Base-by-base conservation (phyloP, 2,113 vertebrate species). In the Neolamprologus brichardi region DNA sequence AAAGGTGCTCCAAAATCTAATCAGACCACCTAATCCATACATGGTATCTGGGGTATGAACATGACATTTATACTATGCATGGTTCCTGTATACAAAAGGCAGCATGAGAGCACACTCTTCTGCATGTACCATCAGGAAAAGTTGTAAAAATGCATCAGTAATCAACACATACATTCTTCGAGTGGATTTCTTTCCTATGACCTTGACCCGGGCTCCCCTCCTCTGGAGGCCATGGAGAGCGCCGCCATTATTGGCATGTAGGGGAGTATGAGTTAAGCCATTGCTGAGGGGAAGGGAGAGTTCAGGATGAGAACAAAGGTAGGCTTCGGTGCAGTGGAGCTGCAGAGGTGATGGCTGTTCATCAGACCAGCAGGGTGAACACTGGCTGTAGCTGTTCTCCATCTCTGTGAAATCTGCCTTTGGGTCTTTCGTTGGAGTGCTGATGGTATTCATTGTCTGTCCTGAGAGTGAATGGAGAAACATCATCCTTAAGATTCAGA, bases 131-230 rank as follows among this genome's bases (percentile, higher is more conserved):
- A 77, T 51, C 10, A 77, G 9, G 9, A 46, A 46, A 75, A 5
- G 12, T 9, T 2, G 6, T 58, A 13, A 84, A 64, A 20, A 23
- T 13, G 23, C 14, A 44, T 23, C 10, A 39, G 13, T 44, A 49
- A 15, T 32, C 14, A 5, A n/a, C 20, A 15, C 8, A 17, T 79
- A 99, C 98, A 94, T 97, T 94, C 93, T 97, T 75, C 94, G 93
- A 96, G 14, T 94, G 95, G 90, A 88, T 91, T 60, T 87, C 89
- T 79, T 95, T 94, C 89, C 96, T 97, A 41, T 54, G 83, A 52
- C 53, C 18, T 72, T 80, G 60, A 64, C 30, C 62, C 88, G 78
- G 20, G 52, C 92, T 72, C 85, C 89, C 79, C 95, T 96, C 89
- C 96, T 97, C 89, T 92, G 89, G 13, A 52, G 85, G 17, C 93